Evolutionary conservation across 2,797 vertebrate species (phyloP).

Genomic region (Peromyscus melanophrys): DNA sequence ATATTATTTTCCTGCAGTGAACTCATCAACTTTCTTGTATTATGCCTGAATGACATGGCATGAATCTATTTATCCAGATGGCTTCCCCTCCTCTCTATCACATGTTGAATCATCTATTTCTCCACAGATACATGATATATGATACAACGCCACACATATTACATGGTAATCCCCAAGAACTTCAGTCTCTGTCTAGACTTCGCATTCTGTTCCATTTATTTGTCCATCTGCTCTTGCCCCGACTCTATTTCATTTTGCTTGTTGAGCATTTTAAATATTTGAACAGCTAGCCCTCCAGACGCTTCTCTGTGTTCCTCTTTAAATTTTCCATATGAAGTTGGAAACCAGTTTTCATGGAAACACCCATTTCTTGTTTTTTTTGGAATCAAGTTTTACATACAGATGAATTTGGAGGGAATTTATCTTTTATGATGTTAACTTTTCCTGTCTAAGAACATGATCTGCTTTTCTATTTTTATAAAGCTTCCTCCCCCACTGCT

Average conservation of each 20-base stretch:
- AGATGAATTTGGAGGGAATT: constrained; percentile 52
- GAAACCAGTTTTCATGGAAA: constrained; percentile 55
- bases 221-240: background rate
- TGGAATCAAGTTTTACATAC: constrained; percentile 53
- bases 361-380: constrained; percentile 38
- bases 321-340: constrained; percentile 52
- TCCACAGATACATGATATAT: background rate
- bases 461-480: constrained; percentile 64
- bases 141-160: background rate
- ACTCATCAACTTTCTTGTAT: background rate
- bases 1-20: background rate
- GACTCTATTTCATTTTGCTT: background rate
- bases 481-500: background rate
- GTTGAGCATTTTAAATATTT: constrained; percentile 2
- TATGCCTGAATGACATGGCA: background rate
- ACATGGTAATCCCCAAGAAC: background rate
- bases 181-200: background rate
- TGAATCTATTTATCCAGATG: background rate
- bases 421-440: constrained; percentile 46
- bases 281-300: background rate
- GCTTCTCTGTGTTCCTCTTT: constrained; percentile 24
- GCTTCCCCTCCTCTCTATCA: background rate
- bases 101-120: background rate
- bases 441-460: constrained; percentile 38
- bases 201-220: background rate